Conservation (phyloP, 2,888 invertebrate species). For the Torymus texanus region DNA sequence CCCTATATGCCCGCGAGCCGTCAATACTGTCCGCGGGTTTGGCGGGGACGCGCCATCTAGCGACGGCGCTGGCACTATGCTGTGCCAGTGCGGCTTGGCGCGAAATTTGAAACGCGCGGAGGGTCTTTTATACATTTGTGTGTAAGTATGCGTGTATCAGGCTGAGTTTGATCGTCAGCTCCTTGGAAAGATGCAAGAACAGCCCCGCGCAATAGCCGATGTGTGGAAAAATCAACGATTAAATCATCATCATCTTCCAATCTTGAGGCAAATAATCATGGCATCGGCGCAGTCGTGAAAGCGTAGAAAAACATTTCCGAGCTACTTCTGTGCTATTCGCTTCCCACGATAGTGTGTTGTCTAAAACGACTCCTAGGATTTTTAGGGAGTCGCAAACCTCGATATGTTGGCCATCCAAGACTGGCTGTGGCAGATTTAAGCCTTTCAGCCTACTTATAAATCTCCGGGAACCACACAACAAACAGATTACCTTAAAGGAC, state of each 20-base stretch:
- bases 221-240: slow-evolving; percentile 1
- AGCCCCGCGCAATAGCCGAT: slow-evolving; percentile 7
- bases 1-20: too few species aligned
- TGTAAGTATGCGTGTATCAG: too few species aligned
- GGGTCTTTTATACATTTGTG: too few species aligned
- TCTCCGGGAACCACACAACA: neutral
- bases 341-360: neutral
- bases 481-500: slow-evolving; percentile 6
- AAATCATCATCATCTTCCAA: neutral
- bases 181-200: neutral
- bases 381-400: neutral
- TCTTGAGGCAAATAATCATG: neutral
- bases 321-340: neutral
- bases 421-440: neutral
- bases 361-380: neutral
- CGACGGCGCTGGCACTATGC: too few species aligned
- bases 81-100: too few species aligned
- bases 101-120: too few species aligned
- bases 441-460: neutral
- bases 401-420: neutral
- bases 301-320: neutral
- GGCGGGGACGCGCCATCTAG: too few species aligned
- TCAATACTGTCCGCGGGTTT: too few species aligned
- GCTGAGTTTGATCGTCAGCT: neutral
- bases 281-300: neutral